Conservation (phyloP, 2,888 invertebrate species). For the Apotomis capreana region DNA sequence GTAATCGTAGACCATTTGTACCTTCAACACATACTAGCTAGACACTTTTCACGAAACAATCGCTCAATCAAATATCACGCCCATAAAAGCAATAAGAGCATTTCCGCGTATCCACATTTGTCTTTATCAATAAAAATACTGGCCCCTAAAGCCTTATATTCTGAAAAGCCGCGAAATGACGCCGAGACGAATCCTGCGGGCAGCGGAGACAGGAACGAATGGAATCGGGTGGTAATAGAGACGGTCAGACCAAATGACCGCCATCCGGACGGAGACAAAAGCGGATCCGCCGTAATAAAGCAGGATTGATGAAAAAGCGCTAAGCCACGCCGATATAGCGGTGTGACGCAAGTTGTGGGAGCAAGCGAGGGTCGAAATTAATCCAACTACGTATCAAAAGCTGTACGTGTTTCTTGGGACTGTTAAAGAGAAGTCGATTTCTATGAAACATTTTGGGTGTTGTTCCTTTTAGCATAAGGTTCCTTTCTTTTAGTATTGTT, state of each 20-base stretch:
- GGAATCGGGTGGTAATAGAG: slow-evolving; percentile 80
- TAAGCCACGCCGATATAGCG: slow-evolving; percentile 84
- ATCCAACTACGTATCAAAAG: too few relatives aligned
- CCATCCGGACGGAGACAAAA: slow-evolving; percentile 79
- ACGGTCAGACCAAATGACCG: slow-evolving; percentile 80
- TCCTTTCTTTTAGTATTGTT: too few relatives aligned
- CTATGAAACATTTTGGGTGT: too few relatives aligned
- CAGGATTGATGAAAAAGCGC: slow-evolving; percentile 85
- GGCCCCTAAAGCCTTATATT: slow-evolving; percentile 39
- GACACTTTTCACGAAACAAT: not conserved
- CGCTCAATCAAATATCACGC: slow-evolving; percentile 27
- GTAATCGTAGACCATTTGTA: too few relatives aligned
- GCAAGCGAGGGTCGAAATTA: slow-evolving; percentile 43
- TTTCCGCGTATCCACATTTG: slow-evolving; percentile 30
- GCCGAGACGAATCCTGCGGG: slow-evolving; percentile 73
- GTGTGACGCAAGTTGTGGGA: slow-evolving; percentile 49
- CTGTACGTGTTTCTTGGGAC: too few relatives aligned
- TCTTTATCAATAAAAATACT: slow-evolving; percentile 41
- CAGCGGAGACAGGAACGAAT: slow-evolving; percentile 78
- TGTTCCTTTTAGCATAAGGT: too few relatives aligned
- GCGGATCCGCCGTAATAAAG: slow-evolving; percentile 82
- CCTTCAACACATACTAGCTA: not conserved
- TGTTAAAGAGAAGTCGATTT: too few relatives aligned
- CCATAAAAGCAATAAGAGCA: slow-evolving; percentile 38
- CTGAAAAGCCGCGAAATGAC: slow-evolving; percentile 55